Conservation (phyloP, 2,113 vertebrate genomes). For the Prinia subflava region DNA sequence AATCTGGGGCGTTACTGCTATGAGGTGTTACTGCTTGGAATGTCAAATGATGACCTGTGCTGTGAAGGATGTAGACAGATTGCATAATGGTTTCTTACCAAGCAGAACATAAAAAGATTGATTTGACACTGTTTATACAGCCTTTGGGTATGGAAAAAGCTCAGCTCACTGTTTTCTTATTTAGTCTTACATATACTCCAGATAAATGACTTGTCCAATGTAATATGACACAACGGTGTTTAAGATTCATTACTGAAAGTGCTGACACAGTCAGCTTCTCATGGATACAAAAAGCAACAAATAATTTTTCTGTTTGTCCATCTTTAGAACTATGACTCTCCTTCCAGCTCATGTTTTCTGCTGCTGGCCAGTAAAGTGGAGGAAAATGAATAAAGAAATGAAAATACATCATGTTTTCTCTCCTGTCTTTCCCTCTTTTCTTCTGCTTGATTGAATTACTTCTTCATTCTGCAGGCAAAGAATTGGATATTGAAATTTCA, state of each 20-base stretch:
- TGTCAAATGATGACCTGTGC: neutral
- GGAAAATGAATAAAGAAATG: neutral
- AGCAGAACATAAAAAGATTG: neutral
- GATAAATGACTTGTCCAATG: neutral
- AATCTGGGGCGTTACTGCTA: neutral
- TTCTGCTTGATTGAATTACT: neutral
- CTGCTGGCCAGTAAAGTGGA: neutral
- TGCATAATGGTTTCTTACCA: neutral
- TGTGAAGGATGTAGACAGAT: neutral
- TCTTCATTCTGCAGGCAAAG: neutral
- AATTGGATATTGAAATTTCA: neutral
- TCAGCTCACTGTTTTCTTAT: neutral
- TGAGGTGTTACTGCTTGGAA: neutral
- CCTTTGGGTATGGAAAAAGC: neutral
- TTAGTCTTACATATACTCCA: neutral
- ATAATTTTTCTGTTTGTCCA: neutral
- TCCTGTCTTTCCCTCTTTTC: neutral
- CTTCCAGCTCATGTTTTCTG: neutral
- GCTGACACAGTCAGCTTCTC: neutral
- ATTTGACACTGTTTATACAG: neutral
- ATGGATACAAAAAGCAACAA: neutral
- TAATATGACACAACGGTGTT: neutral
- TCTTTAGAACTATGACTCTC: neutral
- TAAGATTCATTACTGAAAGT: neutral
- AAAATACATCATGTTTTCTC: neutral